phyloP scores from a whole-genome alignment of 2,797 vertebrate genomes.

The Tapirus indicus region DNA sequence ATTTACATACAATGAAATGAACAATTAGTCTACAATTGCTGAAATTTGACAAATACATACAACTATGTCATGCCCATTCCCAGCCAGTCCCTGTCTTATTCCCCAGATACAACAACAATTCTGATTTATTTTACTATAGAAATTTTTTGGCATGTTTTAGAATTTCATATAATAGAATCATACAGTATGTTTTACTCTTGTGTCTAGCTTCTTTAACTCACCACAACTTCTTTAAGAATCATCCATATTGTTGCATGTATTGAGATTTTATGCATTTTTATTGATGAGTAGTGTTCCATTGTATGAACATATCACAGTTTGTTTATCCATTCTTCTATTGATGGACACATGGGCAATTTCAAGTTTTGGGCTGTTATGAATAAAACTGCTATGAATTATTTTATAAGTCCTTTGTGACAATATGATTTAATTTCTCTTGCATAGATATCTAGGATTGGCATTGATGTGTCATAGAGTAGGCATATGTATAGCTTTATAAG shows the following conservation, averaged over 20 bases:
- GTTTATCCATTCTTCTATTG: neutral
- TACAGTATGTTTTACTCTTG: neutral
- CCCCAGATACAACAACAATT: neutral
- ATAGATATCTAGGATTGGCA: neutral
- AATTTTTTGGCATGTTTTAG: neutral
- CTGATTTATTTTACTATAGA: neutral
- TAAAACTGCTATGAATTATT: neutral
- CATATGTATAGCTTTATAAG: neutral
- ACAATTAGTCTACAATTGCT: neutral
- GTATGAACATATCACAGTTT: neutral
- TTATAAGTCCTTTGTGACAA: conserved; percentile 33
- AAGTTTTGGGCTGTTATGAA: neutral
- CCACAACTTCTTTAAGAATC: neutral
- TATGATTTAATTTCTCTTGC: neutral
- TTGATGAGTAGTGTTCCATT: neutral
- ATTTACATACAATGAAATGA: neutral
- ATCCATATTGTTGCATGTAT: neutral
- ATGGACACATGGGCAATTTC: neutral
- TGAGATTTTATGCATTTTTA: neutral
- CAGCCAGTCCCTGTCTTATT: neutral
- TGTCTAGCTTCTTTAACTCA: neutral
- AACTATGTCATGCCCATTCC: neutral
- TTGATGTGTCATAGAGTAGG: neutral
- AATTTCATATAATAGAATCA: neutral
- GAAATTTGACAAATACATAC: neutral